phyloP scores from a whole-genome alignment of 2,888 invertebrate species.

The Nebria brevicollis region DNA sequence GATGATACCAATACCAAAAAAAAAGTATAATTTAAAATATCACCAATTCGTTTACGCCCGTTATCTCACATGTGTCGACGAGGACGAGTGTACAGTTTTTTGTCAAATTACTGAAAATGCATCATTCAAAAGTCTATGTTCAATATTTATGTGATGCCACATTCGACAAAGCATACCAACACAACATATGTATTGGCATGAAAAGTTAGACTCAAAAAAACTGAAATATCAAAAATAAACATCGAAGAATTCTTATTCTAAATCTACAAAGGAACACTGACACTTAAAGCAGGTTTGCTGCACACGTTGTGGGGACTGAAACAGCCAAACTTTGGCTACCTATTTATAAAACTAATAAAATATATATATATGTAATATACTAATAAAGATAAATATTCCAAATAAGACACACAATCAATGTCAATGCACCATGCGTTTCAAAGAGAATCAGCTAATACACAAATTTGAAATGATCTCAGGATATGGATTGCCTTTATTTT shows the following conservation, averaged over 20 bases:
- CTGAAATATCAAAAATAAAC: conserved; percentile 38
- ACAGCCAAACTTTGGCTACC: conserved; percentile 35
- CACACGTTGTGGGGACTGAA: conserved; percentile 34
- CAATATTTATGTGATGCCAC: conserved; percentile 20
- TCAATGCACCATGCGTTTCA: conserved; percentile 63
- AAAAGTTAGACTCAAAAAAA: conserved; percentile 31
- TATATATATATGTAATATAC: conserved; percentile 45
- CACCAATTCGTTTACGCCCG: conserved; percentile 59
- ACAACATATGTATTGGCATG: conserved; percentile 36
- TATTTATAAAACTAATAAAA: conserved; percentile 25
- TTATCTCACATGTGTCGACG: conserved; percentile 53
- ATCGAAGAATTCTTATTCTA: conserved; percentile 44
- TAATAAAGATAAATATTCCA: conserved; percentile 45
- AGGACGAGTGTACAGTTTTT: conserved; percentile 57
- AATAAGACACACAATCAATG: conserved; percentile 60
- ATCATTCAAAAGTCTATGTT: conserved; percentile 25
- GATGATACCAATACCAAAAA: conserved; percentile 41
- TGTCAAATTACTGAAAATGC: conserved; percentile 30
- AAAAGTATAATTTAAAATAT: conserved; percentile 58
- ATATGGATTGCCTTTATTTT: conserved; percentile 28
- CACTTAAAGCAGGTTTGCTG: conserved; percentile 59
- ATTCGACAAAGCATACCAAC: conserved; percentile 28
- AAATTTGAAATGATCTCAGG: conserved; percentile 46
- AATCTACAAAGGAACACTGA: conserved; percentile 57
- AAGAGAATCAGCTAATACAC: conserved; percentile 39